A percentile compares a stretch with the other conserved stretches of the same genome.
Conservation (phyloP, 2,797 vertebrate genomes). For the Falco concolor region DNA sequence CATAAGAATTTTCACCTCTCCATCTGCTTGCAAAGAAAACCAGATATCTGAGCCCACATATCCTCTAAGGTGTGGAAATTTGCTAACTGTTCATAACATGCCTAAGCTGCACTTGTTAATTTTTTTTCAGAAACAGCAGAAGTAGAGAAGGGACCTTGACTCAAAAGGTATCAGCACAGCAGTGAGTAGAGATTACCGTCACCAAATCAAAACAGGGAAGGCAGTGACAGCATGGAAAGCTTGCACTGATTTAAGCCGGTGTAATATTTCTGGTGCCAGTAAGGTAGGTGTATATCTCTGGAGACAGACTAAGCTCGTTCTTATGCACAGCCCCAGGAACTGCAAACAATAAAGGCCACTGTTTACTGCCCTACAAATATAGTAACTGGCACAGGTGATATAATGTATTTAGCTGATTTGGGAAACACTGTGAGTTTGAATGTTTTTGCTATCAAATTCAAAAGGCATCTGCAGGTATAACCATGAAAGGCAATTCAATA, state of each 20-base stretch:
- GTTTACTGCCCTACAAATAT: constrained; percentile 44
- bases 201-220: neutral
- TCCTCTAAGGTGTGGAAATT: neutral
- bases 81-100: constrained; percentile 41
- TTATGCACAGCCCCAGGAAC: neutral
- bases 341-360: constrained; percentile 41
- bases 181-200: neutral
- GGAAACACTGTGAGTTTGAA: constrained; percentile 30
- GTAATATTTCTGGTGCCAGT: constrained; percentile 49
- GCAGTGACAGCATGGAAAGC: constrained; percentile 28
- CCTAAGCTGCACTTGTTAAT: neutral
- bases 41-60: neutral
- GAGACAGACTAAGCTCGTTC: neutral
- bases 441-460: constrained; percentile 33
- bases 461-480: constrained; percentile 47
- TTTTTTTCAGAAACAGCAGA: neutral
- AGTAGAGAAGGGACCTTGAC: neutral
- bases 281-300: constrained; percentile 17
- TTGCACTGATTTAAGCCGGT: constrained; percentile 23
- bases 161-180: constrained; percentile 1
- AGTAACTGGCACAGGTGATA: constrained; percentile 38
- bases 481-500: constrained; percentile 2
- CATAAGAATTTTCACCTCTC: constrained; percentile 10
- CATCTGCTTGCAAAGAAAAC: constrained; percentile 30
- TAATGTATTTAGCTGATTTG: constrained; percentile 36